phyloP scores from a whole-genome alignment of 2,113 vertebrate genomes.

The Halichoeres trimaculatus region DNA sequence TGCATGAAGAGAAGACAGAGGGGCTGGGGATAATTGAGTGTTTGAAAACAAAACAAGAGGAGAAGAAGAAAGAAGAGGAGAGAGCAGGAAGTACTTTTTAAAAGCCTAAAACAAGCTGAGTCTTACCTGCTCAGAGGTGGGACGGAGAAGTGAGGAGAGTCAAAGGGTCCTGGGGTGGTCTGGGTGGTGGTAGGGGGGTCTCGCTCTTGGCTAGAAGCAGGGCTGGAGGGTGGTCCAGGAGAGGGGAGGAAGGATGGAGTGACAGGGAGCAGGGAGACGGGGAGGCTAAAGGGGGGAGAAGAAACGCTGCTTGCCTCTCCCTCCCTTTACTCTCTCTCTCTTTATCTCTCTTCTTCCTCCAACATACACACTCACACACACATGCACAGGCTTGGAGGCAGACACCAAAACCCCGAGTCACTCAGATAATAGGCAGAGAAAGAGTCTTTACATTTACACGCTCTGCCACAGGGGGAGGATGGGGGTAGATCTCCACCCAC shows the following conservation, averaged over 20 bases:
- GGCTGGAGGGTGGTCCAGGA: conserved; percentile 76
- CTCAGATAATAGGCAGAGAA: conserved; percentile 81
- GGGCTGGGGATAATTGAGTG: conserved; percentile 3
- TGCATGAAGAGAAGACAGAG: conserved; percentile 18
- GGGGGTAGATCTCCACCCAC: conserved; percentile 76
- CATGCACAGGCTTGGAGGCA: conserved; percentile 70
- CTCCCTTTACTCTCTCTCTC: conserved; percentile 76
- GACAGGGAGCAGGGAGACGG: conserved; percentile 85
- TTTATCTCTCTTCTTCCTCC: conserved; percentile 64
- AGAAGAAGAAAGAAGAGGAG: conserved; percentile 9
- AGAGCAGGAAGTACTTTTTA: conserved; percentile 49
- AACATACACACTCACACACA: conserved; percentile 67
- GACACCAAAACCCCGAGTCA: conserved; percentile 82
- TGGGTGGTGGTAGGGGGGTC: conserved; percentile 66
- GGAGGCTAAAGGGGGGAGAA: conserved; percentile 84
- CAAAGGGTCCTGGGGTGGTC: conserved; percentile 84
- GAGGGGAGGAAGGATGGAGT: conserved; percentile 82
- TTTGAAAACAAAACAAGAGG: conserved; percentile 32
- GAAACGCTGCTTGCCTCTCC: conserved; percentile 75
- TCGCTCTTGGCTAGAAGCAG: conserved; percentile 55
- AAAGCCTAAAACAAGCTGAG: conserved; percentile 25
- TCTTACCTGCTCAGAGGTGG: conserved; percentile 82
- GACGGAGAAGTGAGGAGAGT: conserved; percentile 85
- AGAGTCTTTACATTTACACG: conserved; percentile 81
- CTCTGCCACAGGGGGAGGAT: conserved; percentile 78